A percentile compares a stretch with the other conserved stretches of the same genome.
phyloP scores from a whole-genome alignment of 2,113 vertebrate genomes.

The Shinisaurus crocodilurus region DNA sequence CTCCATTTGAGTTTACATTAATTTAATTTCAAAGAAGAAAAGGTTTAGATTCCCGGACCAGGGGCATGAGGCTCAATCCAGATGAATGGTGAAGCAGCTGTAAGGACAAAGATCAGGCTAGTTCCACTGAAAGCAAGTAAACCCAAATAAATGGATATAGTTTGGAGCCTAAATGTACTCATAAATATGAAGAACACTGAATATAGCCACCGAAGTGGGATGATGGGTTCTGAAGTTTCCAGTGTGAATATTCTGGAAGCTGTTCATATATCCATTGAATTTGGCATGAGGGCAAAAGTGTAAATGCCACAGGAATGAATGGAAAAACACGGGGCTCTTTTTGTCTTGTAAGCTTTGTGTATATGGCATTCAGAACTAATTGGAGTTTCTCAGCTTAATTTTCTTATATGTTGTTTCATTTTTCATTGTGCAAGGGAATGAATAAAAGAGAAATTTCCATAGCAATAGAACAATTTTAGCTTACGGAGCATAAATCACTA shows the following conservation, averaged over 20 bases:
- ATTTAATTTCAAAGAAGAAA: neutral
- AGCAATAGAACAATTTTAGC: slow-evolving; percentile 1
- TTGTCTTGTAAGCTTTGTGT: slow-evolving; percentile 20
- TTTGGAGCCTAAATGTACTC: neutral
- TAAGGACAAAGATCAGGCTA: neutral
- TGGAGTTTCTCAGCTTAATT: neutral
- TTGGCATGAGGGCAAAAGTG: neutral
- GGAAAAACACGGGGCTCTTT: neutral
- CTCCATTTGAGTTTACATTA: neutral
- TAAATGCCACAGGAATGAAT: neutral
- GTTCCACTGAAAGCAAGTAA: neutral
- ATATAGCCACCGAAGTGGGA: neutral
- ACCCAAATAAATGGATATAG: neutral
- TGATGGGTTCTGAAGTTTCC: neutral
- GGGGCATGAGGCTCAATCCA: neutral
- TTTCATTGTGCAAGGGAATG: neutral
- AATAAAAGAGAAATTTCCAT: neutral
- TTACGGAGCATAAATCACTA: slow-evolving; percentile 14
- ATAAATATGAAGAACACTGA: neutral
- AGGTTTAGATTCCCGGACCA: neutral
- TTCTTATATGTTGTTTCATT: slow-evolving; percentile 1
- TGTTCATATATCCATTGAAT: neutral
- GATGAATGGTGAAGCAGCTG: neutral
- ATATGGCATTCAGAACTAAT: slow-evolving; percentile 35
- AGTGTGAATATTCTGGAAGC: neutral